Base-by-base conservation (phyloP, 2,113 vertebrate genomes). In the Hipposideros armiger region DNA sequence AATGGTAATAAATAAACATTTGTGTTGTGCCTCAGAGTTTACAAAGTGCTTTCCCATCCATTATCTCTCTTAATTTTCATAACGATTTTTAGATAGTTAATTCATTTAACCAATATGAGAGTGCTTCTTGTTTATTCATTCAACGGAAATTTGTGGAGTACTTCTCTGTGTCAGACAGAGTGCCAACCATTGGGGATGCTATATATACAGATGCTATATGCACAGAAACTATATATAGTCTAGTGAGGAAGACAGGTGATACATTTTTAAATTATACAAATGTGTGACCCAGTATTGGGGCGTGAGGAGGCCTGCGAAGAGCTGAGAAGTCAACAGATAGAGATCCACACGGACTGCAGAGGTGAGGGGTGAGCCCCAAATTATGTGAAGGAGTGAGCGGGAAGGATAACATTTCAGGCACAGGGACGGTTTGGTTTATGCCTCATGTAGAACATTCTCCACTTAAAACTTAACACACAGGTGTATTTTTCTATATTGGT, bases 1-100 rank as follows among this genome's bases (percentile, higher is more conserved):
- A 52, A 64, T 86, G 64, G 78, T 87, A 70, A 89, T 87, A 97
- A 95, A 83, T 88, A 97, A 95, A 77, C 77, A 85, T 82, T 45
- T 72, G 45, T 70, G 45, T 45, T 74, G 17, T 62, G 85, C n/a
- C 85, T 92, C 40, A 47, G 76, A 60, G 24, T 86, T 89, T 95
- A 88, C 32, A 42, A 66, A 78, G 47, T 42, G 62, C 62, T 94
- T 81, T 89, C 80, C 80, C 52, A 69, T 76, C 47, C 60, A 73
- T 95, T 81, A 11, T 52, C 64, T 66, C 78, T 87, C 54, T 92
- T 78, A 50, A 95, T 93, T 97, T 96, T 90, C 67, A 56, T 93
- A 91, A 77, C 3, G 72, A 94, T 87, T 92, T 92, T 95, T 87
- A 96, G 47, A 54, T 47, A 73, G 64, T 82, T 97, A 70, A 93